Percentiles rank a stretch among this genome's conserved stretches.
These are phyloP conservation scores for Brachylomia viminalis DNA, from an alignment of 2,888 invertebrate genomes.

Conservation along the genomic window DNA sequence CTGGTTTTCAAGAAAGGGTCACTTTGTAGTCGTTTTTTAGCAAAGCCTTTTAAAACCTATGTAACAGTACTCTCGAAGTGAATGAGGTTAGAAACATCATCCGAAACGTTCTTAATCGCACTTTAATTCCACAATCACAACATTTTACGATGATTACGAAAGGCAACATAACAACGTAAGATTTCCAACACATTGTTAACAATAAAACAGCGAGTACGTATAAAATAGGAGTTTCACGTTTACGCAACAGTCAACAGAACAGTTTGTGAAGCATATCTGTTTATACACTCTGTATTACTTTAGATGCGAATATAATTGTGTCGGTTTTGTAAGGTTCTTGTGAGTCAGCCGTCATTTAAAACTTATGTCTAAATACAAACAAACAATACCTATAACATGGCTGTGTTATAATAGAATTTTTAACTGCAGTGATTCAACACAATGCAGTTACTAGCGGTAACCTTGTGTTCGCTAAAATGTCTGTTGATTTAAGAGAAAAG, in stretches of 20 bases:
- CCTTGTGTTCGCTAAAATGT: conserved; percentile 20
- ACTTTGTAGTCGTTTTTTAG: not conserved
- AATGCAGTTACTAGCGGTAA: conserved; percentile 23
- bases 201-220: conserved; percentile 46
- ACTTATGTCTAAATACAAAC: conserved; percentile 26
- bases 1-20: not conserved
- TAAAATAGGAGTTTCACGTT: conserved; percentile 64
- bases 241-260: conserved; percentile 61
- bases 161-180: conserved; percentile 43
- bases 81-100: conserved; percentile 31
- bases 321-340: conserved; percentile 52
- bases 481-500: conserved; percentile 40
- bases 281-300: conserved; percentile 56
- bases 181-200: conserved; percentile 51
- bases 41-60: not conserved
- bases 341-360: conserved; percentile 51
- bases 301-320: conserved; percentile 60
- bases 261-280: conserved; percentile 62
- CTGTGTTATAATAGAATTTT: conserved; percentile 23
- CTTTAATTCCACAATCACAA: conserved; percentile 62
- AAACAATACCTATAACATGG: conserved; percentile 29
- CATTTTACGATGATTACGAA: conserved; percentile 52
- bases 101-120: conserved; percentile 54
- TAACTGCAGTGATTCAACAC: conserved; percentile 49
- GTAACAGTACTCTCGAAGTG: conserved; percentile 25